phyloP scores from a whole-genome alignment of 2,113 vertebrate species.

The Peucedramus taeniatus region DNA sequence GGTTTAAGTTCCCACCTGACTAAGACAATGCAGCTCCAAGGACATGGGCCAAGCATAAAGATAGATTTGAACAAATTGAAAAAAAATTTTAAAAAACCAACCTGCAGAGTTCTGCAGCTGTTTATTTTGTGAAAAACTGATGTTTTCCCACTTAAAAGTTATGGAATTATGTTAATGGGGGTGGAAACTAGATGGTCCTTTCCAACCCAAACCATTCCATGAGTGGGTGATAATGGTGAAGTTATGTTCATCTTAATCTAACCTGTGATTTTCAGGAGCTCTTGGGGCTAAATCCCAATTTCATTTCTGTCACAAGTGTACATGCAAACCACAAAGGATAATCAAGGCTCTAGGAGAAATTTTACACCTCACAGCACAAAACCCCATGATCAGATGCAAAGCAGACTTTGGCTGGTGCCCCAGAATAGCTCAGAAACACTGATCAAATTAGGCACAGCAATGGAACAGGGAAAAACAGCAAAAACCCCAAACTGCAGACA shows the following conservation, averaged over 20 bases:
- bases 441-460: neutral
- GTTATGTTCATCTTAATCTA: neutral
- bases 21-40: neutral
- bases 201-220: neutral
- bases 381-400: neutral
- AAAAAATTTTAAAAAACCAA: no score
- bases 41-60: neutral
- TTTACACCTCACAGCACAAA: neutral
- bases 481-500: neutral
- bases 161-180: neutral
- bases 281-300: neutral
- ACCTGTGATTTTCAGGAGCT: neutral
- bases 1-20: neutral
- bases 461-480: neutral
- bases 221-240: neutral
- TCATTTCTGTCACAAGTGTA: neutral
- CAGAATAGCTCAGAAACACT: neutral
- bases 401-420: neutral
- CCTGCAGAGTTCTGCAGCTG: neutral
- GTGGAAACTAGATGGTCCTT: neutral
- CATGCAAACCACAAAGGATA: neutral
- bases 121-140: neutral
- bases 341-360: neutral
- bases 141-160: neutral
- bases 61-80: neutral